Conservation (phyloP, 2,113 vertebrate genomes). For the Noctilio leporinus region DNA sequence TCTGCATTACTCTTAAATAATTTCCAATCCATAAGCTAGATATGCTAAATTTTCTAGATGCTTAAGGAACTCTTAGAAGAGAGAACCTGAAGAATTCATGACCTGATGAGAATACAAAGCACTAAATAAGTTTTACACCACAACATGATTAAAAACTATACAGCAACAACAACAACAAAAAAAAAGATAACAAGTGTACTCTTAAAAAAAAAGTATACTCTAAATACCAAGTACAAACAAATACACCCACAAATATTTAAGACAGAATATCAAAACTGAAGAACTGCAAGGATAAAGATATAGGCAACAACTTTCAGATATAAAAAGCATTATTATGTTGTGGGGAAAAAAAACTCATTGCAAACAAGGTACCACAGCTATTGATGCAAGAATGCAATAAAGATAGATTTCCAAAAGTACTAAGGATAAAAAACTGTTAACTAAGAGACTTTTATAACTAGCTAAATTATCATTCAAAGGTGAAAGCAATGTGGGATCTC, state of each 20-base stretch:
- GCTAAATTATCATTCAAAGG: slow-evolving; percentile 29
- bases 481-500: neutral
- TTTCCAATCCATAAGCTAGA: neutral
- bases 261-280: neutral
- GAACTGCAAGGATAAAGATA: slow-evolving; percentile 34
- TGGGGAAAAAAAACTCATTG: neutral
- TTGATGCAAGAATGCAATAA: neutral
- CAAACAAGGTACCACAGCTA: neutral
- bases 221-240: neutral
- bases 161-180: too few relatives aligned
- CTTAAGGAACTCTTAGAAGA: neutral
- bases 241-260: neutral
- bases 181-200: neutral
- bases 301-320: neutral
- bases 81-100: neutral
- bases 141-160: neutral
- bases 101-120: neutral
- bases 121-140: neutral
- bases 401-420: neutral
- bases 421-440: neutral
- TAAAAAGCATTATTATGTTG: neutral
- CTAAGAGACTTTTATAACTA: slow-evolving; percentile 37
- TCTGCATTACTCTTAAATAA: neutral
- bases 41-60: neutral
- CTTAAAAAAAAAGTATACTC: neutral